Evolutionary conservation across 2,797 vertebrate species (phyloP).

Genomic region (Cuculus canorus): DNA sequence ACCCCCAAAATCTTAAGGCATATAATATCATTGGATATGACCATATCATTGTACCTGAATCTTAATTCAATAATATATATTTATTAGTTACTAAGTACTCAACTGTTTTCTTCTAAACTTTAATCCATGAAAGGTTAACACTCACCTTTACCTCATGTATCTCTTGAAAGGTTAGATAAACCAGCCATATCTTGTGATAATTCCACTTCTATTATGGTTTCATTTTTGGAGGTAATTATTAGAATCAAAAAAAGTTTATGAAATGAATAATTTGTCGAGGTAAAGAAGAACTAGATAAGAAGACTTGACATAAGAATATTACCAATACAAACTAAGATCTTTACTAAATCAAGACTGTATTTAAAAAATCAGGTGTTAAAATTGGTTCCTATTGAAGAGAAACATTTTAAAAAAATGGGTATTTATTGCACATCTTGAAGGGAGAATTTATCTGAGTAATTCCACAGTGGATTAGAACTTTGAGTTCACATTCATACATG

Average conservation of each 20-base stretch:
- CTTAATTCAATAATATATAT: background rate
- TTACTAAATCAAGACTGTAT: background rate
- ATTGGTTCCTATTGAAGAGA: background rate
- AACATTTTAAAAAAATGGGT: background rate
- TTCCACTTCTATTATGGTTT: background rate
- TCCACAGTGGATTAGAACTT: background rate
- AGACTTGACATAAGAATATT: background rate
- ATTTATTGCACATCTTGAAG: background rate
- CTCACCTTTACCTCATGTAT: background rate
- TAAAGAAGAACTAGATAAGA: background rate
- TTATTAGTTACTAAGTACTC: background rate
- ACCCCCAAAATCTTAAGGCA: rapidly evolving
- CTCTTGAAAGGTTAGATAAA: background rate
- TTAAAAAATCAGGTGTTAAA: background rate
- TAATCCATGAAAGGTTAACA: background rate
- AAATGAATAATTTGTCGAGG: background rate
- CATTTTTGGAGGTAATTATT: background rate
- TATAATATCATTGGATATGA: background rate
- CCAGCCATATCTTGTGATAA: background rate
- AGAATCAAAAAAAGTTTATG: background rate
- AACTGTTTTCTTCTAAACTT: background rate
- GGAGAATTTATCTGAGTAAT: background rate
- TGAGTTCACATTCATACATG: background rate
- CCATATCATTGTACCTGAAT: background rate
- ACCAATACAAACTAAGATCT: background rate